Evolutionary conservation across 2,797 vertebrate genomes (phyloP).

Genomic region (Hybognathus amarus): DNA sequence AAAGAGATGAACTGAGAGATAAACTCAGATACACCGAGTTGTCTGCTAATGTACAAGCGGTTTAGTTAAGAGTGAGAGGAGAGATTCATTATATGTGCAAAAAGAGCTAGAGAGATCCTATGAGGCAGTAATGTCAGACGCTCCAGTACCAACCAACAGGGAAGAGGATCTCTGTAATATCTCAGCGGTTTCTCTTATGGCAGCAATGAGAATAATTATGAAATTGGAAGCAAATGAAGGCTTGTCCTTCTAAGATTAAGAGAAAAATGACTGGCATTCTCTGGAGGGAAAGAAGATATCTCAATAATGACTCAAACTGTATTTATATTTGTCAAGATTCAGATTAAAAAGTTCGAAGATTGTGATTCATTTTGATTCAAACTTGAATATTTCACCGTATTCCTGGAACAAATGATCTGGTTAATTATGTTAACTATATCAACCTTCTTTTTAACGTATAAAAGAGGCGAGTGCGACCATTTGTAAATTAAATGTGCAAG

Average conservation of each 20-base stretch:
- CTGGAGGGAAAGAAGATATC: not conserved
- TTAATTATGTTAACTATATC: not conserved
- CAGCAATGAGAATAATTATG: too few relatives aligned
- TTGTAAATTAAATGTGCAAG: not conserved
- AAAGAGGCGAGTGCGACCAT: too few relatives aligned
- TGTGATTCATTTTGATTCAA: not conserved
- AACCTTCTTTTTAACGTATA: not conserved
- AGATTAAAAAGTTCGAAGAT: not conserved
- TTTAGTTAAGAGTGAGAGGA: constrained; percentile 29
- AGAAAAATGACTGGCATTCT: not conserved
- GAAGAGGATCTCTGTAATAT: not conserved
- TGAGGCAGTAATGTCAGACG: not conserved
- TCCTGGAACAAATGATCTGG: not conserved
- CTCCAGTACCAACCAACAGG: not conserved
- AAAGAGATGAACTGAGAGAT: constrained; percentile 47
- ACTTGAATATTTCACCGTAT: not conserved
- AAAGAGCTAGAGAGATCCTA: not conserved
- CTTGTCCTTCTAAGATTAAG: not conserved
- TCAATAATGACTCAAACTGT: not conserved
- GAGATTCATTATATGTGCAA: not conserved
- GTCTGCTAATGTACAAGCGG: constrained; percentile 41
- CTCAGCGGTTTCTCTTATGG: not conserved
- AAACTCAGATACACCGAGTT: constrained; percentile 3
- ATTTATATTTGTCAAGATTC: not conserved
- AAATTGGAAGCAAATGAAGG: not conserved